Percentiles rank a stretch among this genome's conserved stretches.
Evolutionary conservation across 2,113 vertebrate genomes (phyloP).

Genomic region (Peromyscus polionotus): DNA sequence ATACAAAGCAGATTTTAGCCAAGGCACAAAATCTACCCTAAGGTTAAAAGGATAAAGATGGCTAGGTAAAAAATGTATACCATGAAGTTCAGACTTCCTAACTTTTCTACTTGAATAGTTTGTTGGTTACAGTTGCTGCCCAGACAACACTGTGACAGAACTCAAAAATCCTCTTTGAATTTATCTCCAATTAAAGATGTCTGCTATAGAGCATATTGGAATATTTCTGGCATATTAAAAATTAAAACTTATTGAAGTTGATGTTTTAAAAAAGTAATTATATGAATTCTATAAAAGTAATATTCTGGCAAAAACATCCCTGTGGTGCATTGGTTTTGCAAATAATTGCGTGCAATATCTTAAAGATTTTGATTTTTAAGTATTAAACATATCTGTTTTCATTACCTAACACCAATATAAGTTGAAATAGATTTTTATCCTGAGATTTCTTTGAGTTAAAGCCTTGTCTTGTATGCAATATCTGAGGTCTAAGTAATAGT

Average conservation of each 20-base stretch:
- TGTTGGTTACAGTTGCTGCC: background rate
- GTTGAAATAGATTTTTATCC: conserved; percentile 45
- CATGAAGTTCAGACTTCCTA: background rate
- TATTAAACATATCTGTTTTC: conserved; percentile 38
- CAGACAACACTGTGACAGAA: background rate
- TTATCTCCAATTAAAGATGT: background rate
- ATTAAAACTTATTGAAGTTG: background rate
- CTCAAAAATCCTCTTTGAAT: background rate
- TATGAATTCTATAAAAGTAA: conserved; percentile 17
- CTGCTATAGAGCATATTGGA: background rate
- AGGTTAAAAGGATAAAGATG: background rate
- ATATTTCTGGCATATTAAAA: conserved; percentile 36
- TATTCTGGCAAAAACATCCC: conserved; percentile 39
- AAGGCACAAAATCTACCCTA: background rate
- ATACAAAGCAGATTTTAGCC: background rate
- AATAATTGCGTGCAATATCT: conserved; percentile 1
- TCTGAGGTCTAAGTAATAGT: conserved; percentile 10
- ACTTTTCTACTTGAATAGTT: background rate
- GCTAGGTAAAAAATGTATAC: background rate
- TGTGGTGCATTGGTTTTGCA: background rate
- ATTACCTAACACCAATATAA: background rate
- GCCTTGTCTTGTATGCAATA: background rate
- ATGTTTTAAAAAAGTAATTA: background rate
- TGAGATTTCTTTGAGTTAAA: conserved; percentile 42
- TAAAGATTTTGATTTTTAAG: conserved; percentile 50